Percentiles rank a stretch among this genome's conserved stretches.
Conservation (phyloP, 92 coral and sea anemone species). For the Montipora capitata region DNA sequence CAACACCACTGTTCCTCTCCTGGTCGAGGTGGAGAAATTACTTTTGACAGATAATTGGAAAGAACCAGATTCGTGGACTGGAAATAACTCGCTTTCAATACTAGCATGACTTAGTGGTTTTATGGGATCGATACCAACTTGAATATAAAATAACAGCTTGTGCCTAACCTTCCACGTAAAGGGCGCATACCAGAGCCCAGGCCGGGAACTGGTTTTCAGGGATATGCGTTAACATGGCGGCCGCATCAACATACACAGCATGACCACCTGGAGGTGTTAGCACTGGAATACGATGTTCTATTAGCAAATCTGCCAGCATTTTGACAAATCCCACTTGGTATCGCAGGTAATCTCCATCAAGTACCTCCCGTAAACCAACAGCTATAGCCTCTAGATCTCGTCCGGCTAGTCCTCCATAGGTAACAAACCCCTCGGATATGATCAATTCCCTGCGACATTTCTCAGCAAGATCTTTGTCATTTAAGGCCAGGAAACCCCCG, state of each 20-base stretch:
- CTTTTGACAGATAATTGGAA: no score
- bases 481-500: slow-evolving; percentile 69
- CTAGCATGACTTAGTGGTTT: no score
- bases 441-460: slow-evolving; percentile 52
- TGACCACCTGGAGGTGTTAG: slow-evolving; percentile 75
- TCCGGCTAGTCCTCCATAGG: slow-evolving; percentile 75
- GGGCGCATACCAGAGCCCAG: slow-evolving; percentile 53
- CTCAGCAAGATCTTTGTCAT: slow-evolving; percentile 47
- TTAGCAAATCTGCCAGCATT: slow-evolving; percentile 56
- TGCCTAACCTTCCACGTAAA: slow-evolving; percentile 55
- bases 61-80: no score
- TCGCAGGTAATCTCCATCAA: slow-evolving; percentile 59
- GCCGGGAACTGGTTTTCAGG: slow-evolving; percentile 58
- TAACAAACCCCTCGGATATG: slow-evolving; percentile 66
- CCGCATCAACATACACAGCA: slow-evolving; percentile 73
- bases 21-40: no score
- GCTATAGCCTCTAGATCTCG: slow-evolving; percentile 78
- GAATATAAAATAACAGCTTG: background rate
- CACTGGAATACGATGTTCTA: slow-evolving; percentile 38
- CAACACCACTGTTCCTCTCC: no score
- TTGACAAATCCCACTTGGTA: slow-evolving; percentile 47
- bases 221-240: slow-evolving; percentile 52
- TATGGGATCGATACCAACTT: no score
- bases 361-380: slow-evolving; percentile 55
- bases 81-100: no score